Evolutionary conservation across 2,113 vertebrate genomes (phyloP).

Genomic region (Otocyon megalotis): DNA sequence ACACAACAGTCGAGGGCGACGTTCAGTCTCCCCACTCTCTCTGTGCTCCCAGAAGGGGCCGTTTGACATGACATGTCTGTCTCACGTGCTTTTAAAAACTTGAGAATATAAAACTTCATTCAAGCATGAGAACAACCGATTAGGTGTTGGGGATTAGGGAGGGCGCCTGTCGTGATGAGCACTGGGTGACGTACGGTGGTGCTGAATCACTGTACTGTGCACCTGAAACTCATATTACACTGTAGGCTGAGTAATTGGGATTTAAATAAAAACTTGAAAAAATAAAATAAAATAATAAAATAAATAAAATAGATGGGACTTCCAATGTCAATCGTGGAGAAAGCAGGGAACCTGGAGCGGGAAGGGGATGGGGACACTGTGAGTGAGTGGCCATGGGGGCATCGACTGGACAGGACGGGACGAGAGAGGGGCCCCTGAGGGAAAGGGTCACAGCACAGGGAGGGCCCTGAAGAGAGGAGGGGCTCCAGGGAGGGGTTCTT

Average conservation of each 20-base stretch:
- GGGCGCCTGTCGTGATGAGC: background rate
- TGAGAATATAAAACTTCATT: background rate
- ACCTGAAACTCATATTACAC: no score
- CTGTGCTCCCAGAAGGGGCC: background rate
- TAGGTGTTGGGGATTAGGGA: background rate
- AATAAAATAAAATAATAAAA: background rate
- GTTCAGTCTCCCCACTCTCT: accelerated
- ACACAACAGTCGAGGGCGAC: accelerated
- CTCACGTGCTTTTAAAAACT: background rate
- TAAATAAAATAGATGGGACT: background rate
- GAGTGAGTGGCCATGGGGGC: background rate
- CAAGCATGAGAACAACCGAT: background rate
- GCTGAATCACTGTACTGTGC: background rate
- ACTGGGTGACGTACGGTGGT: accelerated
- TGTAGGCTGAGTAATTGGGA: background rate
- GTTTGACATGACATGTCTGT: accelerated
- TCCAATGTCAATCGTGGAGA: background rate
- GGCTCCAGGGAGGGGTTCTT: background rate
- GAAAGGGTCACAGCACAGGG: background rate
- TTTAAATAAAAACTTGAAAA: background rate
- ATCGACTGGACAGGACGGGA: background rate
- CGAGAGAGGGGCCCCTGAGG: background rate
- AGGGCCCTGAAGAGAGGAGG: background rate
- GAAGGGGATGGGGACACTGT: background rate
- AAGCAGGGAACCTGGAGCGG: background rate